A percentile compares a stretch with the other conserved stretches of the same genome.
Evolutionary conservation across 2,888 invertebrate genomes (phyloP).

Genomic region (Xestoiulus laeticollis): DNA sequence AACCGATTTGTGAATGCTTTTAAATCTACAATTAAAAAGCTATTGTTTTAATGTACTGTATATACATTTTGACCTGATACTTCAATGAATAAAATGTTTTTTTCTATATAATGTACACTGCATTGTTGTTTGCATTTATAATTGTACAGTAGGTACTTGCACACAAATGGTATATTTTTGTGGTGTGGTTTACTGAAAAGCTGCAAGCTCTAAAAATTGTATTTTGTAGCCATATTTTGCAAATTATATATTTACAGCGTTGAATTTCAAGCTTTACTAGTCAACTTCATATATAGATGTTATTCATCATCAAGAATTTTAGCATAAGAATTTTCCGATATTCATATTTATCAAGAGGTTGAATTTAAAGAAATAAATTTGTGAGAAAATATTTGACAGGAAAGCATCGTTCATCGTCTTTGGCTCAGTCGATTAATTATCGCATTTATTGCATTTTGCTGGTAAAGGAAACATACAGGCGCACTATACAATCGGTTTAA

Average conservation of each 20-base stretch:
- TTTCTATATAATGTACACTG: not conserved
- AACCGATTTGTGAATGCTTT: not conserved
- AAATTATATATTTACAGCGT: too few relatives aligned
- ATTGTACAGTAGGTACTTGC: too few relatives aligned
- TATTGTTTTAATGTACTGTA: not conserved
- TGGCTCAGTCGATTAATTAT: not conserved
- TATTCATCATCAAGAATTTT: too few relatives aligned
- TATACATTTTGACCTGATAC: not conserved
- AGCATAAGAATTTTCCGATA: too few relatives aligned
- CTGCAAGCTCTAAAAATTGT: too few relatives aligned
- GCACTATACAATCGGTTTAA: not conserved
- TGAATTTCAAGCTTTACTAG: too few relatives aligned
- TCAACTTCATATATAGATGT: too few relatives aligned
- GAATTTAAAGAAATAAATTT: too few relatives aligned
- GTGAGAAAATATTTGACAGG: too few relatives aligned
- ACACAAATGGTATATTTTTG: not conserved
- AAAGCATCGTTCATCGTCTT: not conserved
- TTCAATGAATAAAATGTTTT: not conserved
- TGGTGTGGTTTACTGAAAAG: not conserved
- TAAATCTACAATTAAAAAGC: not conserved
- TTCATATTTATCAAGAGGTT: too few relatives aligned
- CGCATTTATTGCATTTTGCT: slow-evolving; percentile 25
- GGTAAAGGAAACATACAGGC: slow-evolving; percentile 12
- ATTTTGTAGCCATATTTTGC: too few relatives aligned
- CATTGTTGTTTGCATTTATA: not conserved